Conservation (phyloP, 2,113 vertebrate genomes). For the Catharus bicknelli region DNA sequence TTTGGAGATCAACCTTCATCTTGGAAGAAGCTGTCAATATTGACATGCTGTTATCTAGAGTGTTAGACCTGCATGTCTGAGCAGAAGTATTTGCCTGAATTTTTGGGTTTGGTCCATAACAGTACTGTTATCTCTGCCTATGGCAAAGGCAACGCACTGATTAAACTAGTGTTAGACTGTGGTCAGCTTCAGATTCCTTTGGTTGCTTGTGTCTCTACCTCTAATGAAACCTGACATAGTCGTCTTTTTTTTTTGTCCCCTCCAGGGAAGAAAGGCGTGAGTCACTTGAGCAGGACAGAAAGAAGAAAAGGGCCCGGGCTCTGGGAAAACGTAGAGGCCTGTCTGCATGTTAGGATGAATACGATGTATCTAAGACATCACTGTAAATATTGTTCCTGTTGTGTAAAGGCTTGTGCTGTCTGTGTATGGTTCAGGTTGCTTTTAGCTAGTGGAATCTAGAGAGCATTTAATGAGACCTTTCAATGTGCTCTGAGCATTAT, state of each 20-base stretch:
- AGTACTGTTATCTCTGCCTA: background rate
- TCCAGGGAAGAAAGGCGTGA: constrained; percentile 82
- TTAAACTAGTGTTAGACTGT: background rate
- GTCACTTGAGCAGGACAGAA: constrained; percentile 74
- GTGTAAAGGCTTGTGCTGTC: constrained; percentile 59
- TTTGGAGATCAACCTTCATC: background rate
- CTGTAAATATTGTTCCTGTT: constrained; percentile 42
- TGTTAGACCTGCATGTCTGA: background rate
- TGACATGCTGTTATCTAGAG: background rate
- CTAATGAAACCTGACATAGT: background rate
- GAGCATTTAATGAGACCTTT: background rate
- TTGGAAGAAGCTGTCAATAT: background rate
- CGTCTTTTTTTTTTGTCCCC: background rate
- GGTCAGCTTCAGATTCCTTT: background rate
- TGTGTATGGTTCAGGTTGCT: background rate
- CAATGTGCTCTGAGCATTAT: background rate
- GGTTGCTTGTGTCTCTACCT: background rate
- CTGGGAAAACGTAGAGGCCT: constrained; percentile 83
- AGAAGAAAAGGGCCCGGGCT: constrained; percentile 82
- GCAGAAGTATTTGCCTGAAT: background rate
- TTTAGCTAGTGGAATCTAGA: background rate
- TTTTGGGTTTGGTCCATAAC: background rate
- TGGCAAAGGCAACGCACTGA: background rate
- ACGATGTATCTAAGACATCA: background rate
- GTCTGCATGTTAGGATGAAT: background rate